These are phyloP conservation scores for Dromas ardeola DNA, from an alignment of 2,113 vertebrate species.

Conservation along the genomic window DNA sequence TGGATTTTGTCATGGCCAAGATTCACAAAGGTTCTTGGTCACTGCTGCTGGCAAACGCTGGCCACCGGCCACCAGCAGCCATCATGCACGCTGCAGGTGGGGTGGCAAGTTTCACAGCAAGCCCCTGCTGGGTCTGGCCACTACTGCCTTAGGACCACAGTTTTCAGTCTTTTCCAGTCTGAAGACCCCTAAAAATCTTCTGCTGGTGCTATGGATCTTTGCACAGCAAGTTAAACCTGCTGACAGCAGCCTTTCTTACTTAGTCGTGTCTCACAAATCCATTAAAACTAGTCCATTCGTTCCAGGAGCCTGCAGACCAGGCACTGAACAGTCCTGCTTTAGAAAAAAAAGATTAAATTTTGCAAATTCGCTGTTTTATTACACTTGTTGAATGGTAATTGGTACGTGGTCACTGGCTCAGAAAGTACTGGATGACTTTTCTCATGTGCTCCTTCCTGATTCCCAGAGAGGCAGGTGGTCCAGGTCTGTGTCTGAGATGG, in stretches of 20 bases:
- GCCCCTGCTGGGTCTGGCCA: too few relatives aligned
- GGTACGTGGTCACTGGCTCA: not conserved
- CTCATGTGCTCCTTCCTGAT: not conserved
- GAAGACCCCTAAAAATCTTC: not conserved
- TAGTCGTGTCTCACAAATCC: not conserved
- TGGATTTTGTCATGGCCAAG: not conserved
- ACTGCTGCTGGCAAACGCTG: accelerated
- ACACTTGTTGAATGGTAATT: not conserved
- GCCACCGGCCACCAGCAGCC: too few relatives aligned
- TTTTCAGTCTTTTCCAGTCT: not conserved
- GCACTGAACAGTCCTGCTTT: not conserved
- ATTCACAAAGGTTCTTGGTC: not conserved
- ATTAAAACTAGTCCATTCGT: not conserved
- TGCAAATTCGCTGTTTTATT: too few relatives aligned
- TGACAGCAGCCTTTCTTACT: not conserved
- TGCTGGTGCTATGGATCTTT: not conserved
- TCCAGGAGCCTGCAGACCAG: not conserved
- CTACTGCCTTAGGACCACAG: not conserved
- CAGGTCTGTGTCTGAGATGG: not conserved
- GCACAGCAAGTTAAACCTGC: not conserved
- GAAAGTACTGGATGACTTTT: not conserved
- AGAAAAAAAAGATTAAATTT: not conserved
- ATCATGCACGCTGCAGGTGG: accelerated
- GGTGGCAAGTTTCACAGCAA: not conserved
- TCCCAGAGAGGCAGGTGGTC: accelerated